Evolutionary conservation across 1,140 invertebrate genomes (phyloP).

Genomic region (Homalodisca vitripennis): DNA sequence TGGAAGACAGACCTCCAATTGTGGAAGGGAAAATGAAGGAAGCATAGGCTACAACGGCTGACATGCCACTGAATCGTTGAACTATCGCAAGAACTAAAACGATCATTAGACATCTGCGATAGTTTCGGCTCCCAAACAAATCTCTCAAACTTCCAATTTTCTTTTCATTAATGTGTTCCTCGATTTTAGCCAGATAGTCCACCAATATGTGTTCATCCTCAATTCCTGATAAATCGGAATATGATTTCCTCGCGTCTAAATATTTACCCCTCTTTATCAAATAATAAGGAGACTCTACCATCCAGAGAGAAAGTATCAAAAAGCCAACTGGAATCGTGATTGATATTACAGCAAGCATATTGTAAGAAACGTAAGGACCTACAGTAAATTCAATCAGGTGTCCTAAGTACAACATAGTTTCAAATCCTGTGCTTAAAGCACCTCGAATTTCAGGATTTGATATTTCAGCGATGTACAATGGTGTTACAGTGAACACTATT

Average conservation of each 20-base stretch:
- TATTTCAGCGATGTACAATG: constrained; percentile 85
- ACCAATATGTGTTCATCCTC: constrained; percentile 31
- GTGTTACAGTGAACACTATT: constrained; percentile 70
- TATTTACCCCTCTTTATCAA: constrained; percentile 58
- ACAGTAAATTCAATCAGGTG: constrained; percentile 72
- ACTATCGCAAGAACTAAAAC: constrained; percentile 48
- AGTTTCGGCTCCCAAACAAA: constrained; percentile 49
- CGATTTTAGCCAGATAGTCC: constrained; percentile 32
- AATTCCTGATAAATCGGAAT: constrained; percentile 63
- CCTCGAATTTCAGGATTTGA: constrained; percentile 43
- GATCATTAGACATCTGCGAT: constrained; percentile 51
- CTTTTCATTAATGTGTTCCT: constrained; percentile 46
- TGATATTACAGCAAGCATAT: constrained; percentile 61
- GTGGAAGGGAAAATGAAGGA: constrained; percentile 44
- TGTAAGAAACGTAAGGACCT: constrained; percentile 70
- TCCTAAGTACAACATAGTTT: constrained; percentile 75
- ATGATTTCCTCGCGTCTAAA: constrained; percentile 59
- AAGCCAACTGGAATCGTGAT: constrained; percentile 60
- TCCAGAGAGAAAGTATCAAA: constrained; percentile 63
- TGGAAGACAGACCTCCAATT: constrained; percentile 24
- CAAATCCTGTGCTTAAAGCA: constrained; percentile 68
- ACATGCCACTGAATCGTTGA: constrained; percentile 36
- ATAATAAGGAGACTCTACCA: constrained; percentile 81
- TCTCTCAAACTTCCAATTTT: constrained; percentile 48
- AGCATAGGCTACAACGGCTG: constrained; percentile 39